Percentiles rank a stretch among this genome's conserved stretches.
phyloP scores from a whole-genome alignment of 1,140 invertebrate genomes.

The Bombus fervidus region DNA sequence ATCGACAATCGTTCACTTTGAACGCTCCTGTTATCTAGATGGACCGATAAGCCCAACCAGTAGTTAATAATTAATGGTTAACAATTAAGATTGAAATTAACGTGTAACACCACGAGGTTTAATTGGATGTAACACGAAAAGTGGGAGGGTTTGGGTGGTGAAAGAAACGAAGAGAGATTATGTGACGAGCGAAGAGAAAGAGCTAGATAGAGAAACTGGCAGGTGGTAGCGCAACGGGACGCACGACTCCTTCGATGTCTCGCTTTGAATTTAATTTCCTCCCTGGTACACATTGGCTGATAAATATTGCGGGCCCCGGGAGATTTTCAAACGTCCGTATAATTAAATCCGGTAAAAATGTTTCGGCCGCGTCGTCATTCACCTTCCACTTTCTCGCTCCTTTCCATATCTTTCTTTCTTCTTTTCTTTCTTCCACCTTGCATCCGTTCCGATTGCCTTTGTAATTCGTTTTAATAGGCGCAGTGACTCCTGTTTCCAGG shows the following conservation, averaged over 20 bases:
- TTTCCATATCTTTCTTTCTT: background rate
- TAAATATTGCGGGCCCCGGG: constrained; percentile 36
- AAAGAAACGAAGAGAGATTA: background rate
- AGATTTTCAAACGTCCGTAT: constrained; percentile 24
- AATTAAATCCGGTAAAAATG: constrained; percentile 47
- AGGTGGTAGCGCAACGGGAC: constrained; percentile 26
- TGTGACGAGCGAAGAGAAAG: background rate
- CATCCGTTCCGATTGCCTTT: constrained; percentile 6
- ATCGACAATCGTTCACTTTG: background rate
- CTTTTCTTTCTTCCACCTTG: background rate
- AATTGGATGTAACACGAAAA: constrained; percentile 63
- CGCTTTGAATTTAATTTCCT: constrained; percentile 48
- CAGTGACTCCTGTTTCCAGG: background rate
- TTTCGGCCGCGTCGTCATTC: constrained; percentile 15
- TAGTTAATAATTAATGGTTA: constrained; percentile 73
- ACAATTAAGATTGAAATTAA: constrained; percentile 78
- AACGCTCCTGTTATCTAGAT: constrained; percentile 27
- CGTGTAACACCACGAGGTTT: constrained; percentile 70
- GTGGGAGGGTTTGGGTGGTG: background rate
- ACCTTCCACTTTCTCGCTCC: constrained; percentile 2
- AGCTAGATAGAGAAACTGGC: constrained; percentile 14
- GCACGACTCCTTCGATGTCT: constrained; percentile 35
- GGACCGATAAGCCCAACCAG: constrained; percentile 38
- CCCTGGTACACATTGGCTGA: constrained; percentile 9
- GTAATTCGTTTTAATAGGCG: constrained; percentile 24